phyloP scores from a whole-genome alignment of 2,113 vertebrate genomes.

The Elachura formosa region DNA sequence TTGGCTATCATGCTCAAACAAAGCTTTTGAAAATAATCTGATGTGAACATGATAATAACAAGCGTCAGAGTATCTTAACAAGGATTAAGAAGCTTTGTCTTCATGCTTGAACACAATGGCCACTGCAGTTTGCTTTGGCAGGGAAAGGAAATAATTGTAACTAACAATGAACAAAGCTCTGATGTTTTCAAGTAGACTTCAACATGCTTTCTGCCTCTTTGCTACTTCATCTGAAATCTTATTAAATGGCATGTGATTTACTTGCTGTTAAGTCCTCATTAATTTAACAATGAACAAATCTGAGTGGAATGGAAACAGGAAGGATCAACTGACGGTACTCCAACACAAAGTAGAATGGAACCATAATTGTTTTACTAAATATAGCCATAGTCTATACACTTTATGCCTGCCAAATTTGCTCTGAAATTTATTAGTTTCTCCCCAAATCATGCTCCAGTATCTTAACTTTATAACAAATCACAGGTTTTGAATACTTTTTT shows the following conservation, averaged over 20 bases:
- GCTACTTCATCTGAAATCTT: conserved; percentile 19
- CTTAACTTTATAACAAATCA: background rate
- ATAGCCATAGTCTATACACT: background rate
- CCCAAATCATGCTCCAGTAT: background rate
- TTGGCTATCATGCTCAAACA: background rate
- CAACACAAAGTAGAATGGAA: background rate
- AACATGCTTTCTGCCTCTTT: background rate
- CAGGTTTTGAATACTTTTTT: background rate
- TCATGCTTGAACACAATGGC: background rate
- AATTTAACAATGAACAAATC: conserved; percentile 36
- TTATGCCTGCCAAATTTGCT: background rate
- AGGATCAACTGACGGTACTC: conserved; percentile 1
- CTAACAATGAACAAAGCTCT: background rate
- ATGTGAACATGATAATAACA: background rate
- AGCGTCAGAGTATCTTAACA: background rate
- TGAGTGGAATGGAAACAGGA: background rate
- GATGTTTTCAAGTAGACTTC: background rate
- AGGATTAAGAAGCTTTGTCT: background rate
- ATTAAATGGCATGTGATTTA: conserved; percentile 10
- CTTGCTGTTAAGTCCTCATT: background rate
- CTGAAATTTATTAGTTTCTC: background rate
- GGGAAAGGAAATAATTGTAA: background rate
- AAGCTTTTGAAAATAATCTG: background rate
- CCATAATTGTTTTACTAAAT: background rate
- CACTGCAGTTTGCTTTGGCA: background rate